Evolutionary conservation across 2,797 vertebrate species (phyloP).

Genomic region (Melanotaenia trifasciata): DNA sequence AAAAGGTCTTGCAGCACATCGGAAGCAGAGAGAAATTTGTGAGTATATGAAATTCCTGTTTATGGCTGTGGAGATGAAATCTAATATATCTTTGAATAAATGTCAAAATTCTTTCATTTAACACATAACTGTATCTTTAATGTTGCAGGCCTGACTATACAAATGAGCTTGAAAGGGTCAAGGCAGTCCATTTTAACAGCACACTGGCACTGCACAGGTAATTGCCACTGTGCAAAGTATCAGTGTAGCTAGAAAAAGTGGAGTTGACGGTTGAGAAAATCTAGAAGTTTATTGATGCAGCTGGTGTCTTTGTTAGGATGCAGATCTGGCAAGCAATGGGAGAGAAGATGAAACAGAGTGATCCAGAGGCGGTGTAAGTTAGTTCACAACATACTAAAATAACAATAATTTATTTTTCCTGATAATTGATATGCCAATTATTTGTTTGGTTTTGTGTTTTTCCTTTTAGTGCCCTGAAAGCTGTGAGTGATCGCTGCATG

Average conservation of each 20-base stretch:
- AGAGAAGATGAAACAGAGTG: conserved; percentile 74
- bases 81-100: conserved; percentile 1
- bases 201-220: conserved; percentile 82
- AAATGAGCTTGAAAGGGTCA: conserved; percentile 75
- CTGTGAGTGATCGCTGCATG: conserved; percentile 69
- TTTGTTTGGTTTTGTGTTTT: not conserved
- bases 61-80: not conserved
- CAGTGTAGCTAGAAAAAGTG: not conserved
- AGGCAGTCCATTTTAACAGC: conserved; percentile 75
- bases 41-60: conserved; percentile 50
- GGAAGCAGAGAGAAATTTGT: conserved; percentile 78
- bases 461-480: conserved; percentile 70
- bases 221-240: not conserved
- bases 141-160: conserved; percentile 75
- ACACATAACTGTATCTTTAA: conserved; percentile 2
- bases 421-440: not conserved
- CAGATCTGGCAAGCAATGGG: conserved; percentile 81
- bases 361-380: conserved; percentile 75
- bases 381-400: not conserved
- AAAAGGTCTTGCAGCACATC: conserved; percentile 67
- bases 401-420: not conserved
- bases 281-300: not conserved
- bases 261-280: not conserved
- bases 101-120: not conserved
- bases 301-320: conserved; percentile 73